A percentile compares a stretch with the other conserved stretches of the same genome.
phyloP scores from a whole-genome alignment of 2,888 invertebrate genomes.

The Polymixis lichenea region DNA sequence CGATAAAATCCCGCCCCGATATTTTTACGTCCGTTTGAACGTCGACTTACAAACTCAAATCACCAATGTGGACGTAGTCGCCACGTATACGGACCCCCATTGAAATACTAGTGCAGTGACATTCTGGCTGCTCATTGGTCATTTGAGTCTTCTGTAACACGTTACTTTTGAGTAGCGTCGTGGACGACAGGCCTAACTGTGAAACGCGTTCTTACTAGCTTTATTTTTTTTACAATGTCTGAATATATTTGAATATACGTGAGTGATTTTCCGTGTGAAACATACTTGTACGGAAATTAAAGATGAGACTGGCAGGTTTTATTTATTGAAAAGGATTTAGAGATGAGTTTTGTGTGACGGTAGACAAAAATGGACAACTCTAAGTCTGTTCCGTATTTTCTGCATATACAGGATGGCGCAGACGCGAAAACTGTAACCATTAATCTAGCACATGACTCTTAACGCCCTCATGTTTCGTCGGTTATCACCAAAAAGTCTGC shows the following conservation, averaged over 20 bases:
- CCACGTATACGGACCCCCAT: background rate
- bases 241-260: conserved; percentile 50
- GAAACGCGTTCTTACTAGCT: conserved; percentile 16
- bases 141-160: background rate
- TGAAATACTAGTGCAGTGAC: background rate
- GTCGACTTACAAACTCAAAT: background rate
- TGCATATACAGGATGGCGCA: background rate
- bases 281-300: conserved; percentile 31
- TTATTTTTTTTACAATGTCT: conserved; percentile 32
- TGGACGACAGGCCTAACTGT: conserved; percentile 10
- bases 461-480: too few relatives aligned
- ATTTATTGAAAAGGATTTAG: background rate
- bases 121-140: background rate
- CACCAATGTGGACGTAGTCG: background rate
- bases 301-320: background rate
- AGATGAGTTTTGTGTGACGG: too few relatives aligned
- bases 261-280: conserved; percentile 40
- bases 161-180: background rate
- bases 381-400: background rate
- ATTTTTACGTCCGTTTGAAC: too few relatives aligned
- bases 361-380: background rate
- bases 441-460: too few relatives aligned
- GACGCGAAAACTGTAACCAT: too few relatives aligned
- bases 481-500: too few relatives aligned
- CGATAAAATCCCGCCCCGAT: too few relatives aligned